These are phyloP conservation scores for Cotesia vestalis DNA, from an alignment of 1,140 invertebrate species.

Conservation along the genomic window DNA sequence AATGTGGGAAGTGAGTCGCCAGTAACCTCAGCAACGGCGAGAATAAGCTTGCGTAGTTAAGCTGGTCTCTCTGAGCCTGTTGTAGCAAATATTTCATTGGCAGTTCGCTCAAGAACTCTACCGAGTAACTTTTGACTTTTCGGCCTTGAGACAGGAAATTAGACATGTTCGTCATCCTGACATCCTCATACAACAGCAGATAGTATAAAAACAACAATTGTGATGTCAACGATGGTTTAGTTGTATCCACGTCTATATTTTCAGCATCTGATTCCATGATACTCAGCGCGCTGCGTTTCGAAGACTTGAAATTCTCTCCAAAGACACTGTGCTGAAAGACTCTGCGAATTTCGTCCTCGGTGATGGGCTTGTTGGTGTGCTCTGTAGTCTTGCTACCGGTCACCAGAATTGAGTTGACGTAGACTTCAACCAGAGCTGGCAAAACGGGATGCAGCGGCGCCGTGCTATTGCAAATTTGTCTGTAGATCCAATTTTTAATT, in stretches of 20 bases:
- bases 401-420: constrained; percentile 91
- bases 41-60: constrained; percentile 88
- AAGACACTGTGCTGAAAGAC: constrained; percentile 84
- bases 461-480: constrained; percentile 87
- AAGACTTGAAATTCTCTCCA: constrained; percentile 73
- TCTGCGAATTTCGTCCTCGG: constrained; percentile 86
- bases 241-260: constrained; percentile 67
- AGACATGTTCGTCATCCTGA: constrained; percentile 81
- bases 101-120: constrained; percentile 87
- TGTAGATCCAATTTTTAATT: constrained; percentile 95
- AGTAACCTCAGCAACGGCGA: constrained; percentile 85
- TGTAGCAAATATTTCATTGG: constrained; percentile 95
- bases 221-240: constrained; percentile 80
- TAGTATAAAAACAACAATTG: constrained; percentile 94
- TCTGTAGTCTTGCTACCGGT: constrained; percentile 77
- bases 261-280: constrained; percentile 63
- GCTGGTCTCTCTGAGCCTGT: constrained; percentile 90
- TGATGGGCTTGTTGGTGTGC: constrained; percentile 90
- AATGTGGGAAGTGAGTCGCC: constrained; percentile 93
- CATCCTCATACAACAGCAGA: constrained; percentile 91
- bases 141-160: constrained; percentile 74
- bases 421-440: constrained; percentile 93
- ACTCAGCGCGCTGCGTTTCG: constrained; percentile 65
- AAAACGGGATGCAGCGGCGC: constrained; percentile 92
- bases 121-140: constrained; percentile 87